Conservation (phyloP, 2,888 invertebrate genomes). For the Alitta virens region DNA sequence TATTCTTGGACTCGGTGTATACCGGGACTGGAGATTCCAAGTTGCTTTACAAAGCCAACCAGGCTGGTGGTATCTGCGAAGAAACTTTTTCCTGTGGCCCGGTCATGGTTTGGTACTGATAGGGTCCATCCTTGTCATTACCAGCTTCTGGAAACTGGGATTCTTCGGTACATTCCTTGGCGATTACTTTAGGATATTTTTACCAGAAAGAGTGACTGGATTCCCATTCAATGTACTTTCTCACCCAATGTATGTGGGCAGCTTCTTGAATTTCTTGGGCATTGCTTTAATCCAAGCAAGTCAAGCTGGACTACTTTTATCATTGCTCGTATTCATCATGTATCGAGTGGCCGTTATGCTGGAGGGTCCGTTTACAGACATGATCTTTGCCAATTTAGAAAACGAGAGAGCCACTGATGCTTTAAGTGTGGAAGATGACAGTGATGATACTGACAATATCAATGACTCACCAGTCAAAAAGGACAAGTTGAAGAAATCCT, state of each 20-base stretch:
- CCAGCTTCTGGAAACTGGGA: slow-evolving; percentile 17
- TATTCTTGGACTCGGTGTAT: not conserved
- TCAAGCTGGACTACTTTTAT: slow-evolving; percentile 10
- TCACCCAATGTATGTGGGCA: slow-evolving; percentile 12
- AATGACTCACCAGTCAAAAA: too few species aligned
- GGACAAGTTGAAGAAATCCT: too few species aligned
- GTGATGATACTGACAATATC: too few species aligned
- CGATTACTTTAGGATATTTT: slow-evolving; percentile 10
- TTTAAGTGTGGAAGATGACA: too few species aligned
- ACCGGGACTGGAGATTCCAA: slow-evolving; percentile 7
- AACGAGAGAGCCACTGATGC: too few species aligned
- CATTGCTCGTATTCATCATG: slow-evolving; percentile 6
- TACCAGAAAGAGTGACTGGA: not conserved
- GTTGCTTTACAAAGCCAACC: slow-evolving; percentile 18
- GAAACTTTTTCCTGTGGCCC: slow-evolving; percentile 13
- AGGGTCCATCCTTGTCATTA: slow-evolving; percentile 15
- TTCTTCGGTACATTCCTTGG: slow-evolving; percentile 23
- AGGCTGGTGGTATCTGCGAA: slow-evolving; percentile 10
- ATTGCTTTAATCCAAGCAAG: slow-evolving; percentile 3
- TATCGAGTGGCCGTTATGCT: slow-evolving; percentile 9
- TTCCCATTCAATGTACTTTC: slow-evolving; percentile 3
- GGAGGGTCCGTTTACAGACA: not conserved
- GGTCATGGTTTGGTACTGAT: slow-evolving; percentile 14
- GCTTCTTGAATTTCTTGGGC: slow-evolving; percentile 8
- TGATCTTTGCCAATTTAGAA: too few species aligned